phyloP scores from a whole-genome alignment of 2,113 vertebrate species.

The Perognathus longimembris region DNA sequence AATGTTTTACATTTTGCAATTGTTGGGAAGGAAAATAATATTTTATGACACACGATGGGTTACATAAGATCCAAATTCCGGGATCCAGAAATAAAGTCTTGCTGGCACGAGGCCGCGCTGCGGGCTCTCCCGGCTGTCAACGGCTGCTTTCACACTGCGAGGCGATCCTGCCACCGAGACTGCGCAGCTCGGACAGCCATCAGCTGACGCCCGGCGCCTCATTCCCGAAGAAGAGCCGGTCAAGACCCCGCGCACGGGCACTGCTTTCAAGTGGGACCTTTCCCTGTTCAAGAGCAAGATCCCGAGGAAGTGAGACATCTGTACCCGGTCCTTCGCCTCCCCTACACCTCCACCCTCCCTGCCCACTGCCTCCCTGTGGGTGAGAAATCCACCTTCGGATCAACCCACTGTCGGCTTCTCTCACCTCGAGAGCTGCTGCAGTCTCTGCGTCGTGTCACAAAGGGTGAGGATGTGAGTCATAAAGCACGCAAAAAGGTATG shows the following conservation, averaged over 20 bases:
- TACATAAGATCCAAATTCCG: background rate
- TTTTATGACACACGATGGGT: conserved; percentile 13
- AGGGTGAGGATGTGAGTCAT: background rate
- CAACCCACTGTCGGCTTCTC: background rate
- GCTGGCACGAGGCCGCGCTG: no score
- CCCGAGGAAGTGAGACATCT: background rate
- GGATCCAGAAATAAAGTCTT: background rate
- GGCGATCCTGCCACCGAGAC: background rate
- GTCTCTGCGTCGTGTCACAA: background rate
- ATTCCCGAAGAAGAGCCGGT: background rate
- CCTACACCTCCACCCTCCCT: accelerated
- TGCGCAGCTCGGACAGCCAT: background rate
- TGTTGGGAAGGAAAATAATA: background rate
- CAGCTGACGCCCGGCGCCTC: background rate
- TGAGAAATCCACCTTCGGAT: background rate
- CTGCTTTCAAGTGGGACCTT: background rate
- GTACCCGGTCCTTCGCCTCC: background rate
- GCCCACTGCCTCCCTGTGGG: background rate
- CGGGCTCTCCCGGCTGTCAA: background rate
- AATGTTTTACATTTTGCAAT: background rate
- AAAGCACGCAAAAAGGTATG: background rate
- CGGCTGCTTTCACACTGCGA: background rate
- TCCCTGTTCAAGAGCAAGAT: accelerated
- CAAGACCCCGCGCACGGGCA: background rate
- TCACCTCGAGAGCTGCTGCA: background rate